Evolutionary conservation across 2,888 invertebrate genomes (phyloP).

Genomic region (Nezara viridula): DNA sequence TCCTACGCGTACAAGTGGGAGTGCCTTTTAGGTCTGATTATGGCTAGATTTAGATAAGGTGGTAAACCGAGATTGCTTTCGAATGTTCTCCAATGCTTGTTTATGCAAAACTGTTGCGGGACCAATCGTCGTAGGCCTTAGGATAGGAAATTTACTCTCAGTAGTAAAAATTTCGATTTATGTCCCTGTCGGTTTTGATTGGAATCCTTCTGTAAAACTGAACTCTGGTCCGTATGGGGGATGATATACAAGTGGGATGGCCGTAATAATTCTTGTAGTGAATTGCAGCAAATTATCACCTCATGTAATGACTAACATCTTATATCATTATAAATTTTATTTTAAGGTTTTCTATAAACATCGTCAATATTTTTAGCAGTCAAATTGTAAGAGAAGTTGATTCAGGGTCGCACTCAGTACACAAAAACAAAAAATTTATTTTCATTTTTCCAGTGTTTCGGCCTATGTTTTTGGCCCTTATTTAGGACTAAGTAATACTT

Average conservation of each 20-base stretch:
- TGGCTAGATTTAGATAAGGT: neutral
- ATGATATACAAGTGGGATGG: no score
- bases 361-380: no score
- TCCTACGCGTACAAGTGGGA: neutral
- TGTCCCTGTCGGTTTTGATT: neutral
- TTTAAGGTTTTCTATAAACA: no score
- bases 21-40: neutral
- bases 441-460: no score
- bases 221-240: neutral
- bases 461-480: no score
- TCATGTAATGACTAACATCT: no score
- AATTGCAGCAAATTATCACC: neutral
- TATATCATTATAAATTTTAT: no score
- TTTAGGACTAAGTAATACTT: no score
- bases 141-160: neutral
- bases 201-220: neutral
- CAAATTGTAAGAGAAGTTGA: no score
- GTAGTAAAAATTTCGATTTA: constrained; percentile 2
- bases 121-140: neutral
- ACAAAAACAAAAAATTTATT: no score
- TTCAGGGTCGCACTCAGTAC: no score
- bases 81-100: neutral
- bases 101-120: neutral
- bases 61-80: neutral
- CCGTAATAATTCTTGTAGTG: neutral